Conservation (phyloP, 2,113 vertebrate species). For the Poeciliopsis turrubarensis region DNA sequence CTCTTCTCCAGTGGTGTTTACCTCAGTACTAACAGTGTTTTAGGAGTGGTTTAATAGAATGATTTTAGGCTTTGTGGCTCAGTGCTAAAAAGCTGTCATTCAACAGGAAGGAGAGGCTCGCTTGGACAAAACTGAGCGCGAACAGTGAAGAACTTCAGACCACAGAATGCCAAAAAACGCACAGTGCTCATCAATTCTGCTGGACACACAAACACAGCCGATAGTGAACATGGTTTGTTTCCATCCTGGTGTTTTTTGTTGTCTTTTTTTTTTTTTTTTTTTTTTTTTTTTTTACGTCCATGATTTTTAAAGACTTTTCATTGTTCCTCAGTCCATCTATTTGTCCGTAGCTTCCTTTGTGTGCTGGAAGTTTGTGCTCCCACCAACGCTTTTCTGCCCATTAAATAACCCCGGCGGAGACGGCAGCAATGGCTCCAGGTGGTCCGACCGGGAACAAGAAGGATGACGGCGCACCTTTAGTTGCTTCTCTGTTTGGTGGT, state of each 20-base stretch:
- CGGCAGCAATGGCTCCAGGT: constrained; percentile 40
- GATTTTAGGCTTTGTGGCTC: constrained; percentile 37
- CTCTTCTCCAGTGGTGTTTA: constrained; percentile 28
- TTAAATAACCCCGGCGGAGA: constrained; percentile 47
- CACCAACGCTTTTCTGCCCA: constrained; percentile 34
- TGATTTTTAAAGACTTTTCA: no score
- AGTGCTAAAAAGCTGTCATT: constrained; percentile 44
- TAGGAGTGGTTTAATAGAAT: constrained; percentile 14
- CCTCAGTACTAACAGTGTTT: constrained; percentile 42
- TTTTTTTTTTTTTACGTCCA: constrained; percentile 28
- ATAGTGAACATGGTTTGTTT: constrained; percentile 63
- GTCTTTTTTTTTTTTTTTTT: not conserved
- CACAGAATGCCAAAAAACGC: constrained; percentile 80
- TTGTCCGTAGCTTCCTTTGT: constrained; percentile 35
- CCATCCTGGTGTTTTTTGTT: constrained; percentile 33
- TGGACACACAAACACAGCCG: constrained; percentile 75
- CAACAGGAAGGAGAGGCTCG: constrained; percentile 46
- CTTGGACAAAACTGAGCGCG: constrained; percentile 77
- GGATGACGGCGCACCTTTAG: constrained; percentile 86
- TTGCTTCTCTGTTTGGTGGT: constrained; percentile 95
- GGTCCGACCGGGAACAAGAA: constrained; percentile 35
- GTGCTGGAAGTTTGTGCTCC: constrained; percentile 38
- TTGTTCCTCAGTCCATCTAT: constrained; percentile 23
- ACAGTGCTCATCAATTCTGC: constrained; percentile 86
- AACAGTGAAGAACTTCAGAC: constrained; percentile 79